A percentile compares a stretch with the other conserved stretches of the same genome.
Evolutionary conservation across 2,888 invertebrate species (phyloP).

Genomic region (Amblyteles armatorius): DNA sequence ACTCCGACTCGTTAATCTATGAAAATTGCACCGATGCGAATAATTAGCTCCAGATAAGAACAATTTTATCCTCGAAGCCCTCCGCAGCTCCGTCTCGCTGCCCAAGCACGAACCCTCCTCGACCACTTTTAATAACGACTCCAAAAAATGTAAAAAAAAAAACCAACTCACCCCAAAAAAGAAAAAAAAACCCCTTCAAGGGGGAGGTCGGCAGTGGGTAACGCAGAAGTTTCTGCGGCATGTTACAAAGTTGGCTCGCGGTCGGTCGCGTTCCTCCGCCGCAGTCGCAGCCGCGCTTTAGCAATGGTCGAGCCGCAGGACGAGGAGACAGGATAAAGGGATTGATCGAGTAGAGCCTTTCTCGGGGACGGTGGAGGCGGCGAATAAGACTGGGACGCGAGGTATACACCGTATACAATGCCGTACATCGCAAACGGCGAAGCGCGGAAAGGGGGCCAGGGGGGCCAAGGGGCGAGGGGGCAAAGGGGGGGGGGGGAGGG

Average conservation of each 20-base stretch:
- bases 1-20: constrained; percentile 25
- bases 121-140: no score
- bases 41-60: not conserved
- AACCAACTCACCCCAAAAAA: not conserved
- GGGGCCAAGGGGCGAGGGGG: not conserved
- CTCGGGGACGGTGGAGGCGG: constrained; percentile 56
- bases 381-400: constrained; percentile 43
- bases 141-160: no score
- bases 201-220: not conserved
- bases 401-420: not conserved
- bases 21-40: constrained; percentile 15
- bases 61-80: no score
- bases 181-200: not conserved
- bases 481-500: not conserved
- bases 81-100: no score
- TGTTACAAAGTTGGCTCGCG: constrained; percentile 12
- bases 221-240: not conserved
- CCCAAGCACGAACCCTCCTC: no score
- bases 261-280: constrained; percentile 1
- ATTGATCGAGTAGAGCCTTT: constrained; percentile 74
- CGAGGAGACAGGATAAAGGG: constrained; percentile 72
- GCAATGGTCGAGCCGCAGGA: constrained; percentile 8
- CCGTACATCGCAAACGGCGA: not conserved
- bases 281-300: not conserved
- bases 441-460: not conserved